Evolutionary conservation across 2,888 invertebrate genomes (phyloP).

Genomic region (Drosophila flavopinicola): DNA sequence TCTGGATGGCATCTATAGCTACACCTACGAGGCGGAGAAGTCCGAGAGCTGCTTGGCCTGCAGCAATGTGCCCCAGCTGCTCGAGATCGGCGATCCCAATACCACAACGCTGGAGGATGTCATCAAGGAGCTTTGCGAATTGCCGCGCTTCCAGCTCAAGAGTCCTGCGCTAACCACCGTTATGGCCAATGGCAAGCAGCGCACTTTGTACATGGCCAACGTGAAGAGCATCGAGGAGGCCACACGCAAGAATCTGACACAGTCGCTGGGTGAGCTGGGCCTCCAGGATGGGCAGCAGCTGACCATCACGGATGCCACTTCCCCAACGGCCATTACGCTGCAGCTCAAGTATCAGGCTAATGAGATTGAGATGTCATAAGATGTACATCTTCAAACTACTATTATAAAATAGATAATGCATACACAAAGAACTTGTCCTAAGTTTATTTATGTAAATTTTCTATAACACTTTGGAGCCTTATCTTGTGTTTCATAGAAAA

Average conservation of each 20-base stretch:
- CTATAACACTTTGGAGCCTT: no score
- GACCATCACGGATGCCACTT: constrained; percentile 95
- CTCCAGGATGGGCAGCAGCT: constrained; percentile 93
- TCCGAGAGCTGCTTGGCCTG: constrained; percentile 95
- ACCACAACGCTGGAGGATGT: constrained; percentile 92
- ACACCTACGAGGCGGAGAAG: constrained; percentile 96
- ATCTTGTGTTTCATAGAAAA: no score
- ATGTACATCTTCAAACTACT: neutral
- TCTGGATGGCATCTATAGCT: constrained; percentile 97
- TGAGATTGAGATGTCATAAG: constrained; percentile 85
- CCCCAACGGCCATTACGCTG: constrained; percentile 92
- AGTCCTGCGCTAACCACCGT: constrained; percentile 94
- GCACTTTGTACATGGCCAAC: constrained; percentile 96
- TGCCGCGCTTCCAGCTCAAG: constrained; percentile 93
- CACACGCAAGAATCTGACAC: constrained; percentile 94
- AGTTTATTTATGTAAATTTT: no score
- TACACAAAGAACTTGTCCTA: no score
- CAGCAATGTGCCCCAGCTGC: constrained; percentile 88
- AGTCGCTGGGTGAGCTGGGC: constrained; percentile 93
- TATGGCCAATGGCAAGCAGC: constrained; percentile 91
- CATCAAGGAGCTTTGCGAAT: constrained; percentile 91
- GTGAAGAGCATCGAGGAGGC: constrained; percentile 96
- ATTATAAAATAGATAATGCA: no score
- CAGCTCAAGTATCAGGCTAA: constrained; percentile 88
- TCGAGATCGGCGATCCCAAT: constrained; percentile 87